Evolutionary conservation across 1,140 invertebrate species (phyloP).

Genomic region (Zaprionus capensis): DNA sequence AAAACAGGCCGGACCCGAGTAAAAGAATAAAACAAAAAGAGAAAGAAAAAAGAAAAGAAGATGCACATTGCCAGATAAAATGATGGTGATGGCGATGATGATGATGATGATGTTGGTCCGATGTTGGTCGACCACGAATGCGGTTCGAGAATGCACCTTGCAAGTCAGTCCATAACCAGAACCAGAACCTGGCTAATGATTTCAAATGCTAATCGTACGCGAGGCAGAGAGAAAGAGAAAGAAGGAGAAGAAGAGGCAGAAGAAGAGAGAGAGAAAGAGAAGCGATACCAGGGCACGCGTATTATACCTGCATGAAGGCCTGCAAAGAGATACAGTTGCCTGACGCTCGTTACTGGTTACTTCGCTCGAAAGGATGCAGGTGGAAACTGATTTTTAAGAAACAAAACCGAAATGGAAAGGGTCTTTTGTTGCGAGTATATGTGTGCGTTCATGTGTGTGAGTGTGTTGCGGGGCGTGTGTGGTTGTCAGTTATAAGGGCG

Average conservation of each 20-base stretch:
- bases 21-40: conserved; percentile 58
- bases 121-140: conserved; percentile 72
- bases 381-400: conserved; percentile 73
- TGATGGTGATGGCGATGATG: conserved; percentile 65
- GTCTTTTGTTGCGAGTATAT: conserved; percentile 29
- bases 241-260: conserved; percentile 25
- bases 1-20: conserved; percentile 60
- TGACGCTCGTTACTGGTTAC: conserved; percentile 18
- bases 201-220: conserved; percentile 77
- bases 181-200: conserved; percentile 65
- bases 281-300: conserved; percentile 54
- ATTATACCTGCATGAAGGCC: conserved; percentile 65
- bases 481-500: conserved; percentile 49
- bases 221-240: conserved; percentile 20
- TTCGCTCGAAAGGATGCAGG: conserved; percentile 75
- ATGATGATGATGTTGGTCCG: conserved; percentile 33
- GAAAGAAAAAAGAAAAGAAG: conserved; percentile 52
- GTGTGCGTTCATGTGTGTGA: conserved; percentile 6
- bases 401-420: conserved; percentile 33
- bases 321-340: conserved; percentile 64
- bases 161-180: conserved; percentile 37
- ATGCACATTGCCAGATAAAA: conserved; percentile 79
- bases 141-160: conserved; percentile 78
- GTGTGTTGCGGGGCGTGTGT: conserved; percentile 50
- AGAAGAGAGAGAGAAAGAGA: conserved; percentile 4